Evolutionary conservation across 2,797 vertebrate genomes (phyloP).

Genomic region (Argentina silus): DNA sequence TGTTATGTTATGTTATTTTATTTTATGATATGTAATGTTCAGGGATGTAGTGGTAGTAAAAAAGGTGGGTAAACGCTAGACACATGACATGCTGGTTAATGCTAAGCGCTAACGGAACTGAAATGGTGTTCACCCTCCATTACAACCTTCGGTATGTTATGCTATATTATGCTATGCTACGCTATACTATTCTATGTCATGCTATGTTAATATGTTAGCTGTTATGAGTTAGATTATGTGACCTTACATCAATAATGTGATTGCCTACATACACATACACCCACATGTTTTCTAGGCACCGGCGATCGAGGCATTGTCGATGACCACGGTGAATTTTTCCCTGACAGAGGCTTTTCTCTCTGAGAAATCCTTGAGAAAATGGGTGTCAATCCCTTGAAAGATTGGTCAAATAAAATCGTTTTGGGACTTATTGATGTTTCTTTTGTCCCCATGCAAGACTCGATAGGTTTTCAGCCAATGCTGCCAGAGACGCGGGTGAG

Average conservation of each 20-base stretch:
- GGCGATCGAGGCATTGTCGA: neutral
- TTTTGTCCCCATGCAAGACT: constrained; percentile 65
- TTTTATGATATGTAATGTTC: neutral
- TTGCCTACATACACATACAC: neutral
- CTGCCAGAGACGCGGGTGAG: constrained; percentile 77
- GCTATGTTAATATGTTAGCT: no score
- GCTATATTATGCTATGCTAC: no score
- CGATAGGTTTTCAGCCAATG: constrained; percentile 68
- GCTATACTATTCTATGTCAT: no score
- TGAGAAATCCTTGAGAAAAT: constrained; percentile 47
- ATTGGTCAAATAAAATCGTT: constrained; percentile 71
- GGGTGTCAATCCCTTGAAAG: constrained; percentile 60
- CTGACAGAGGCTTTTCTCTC: constrained; percentile 31
- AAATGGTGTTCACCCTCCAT: no score
- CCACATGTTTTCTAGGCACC: neutral
- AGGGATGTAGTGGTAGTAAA: no score
- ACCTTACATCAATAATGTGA: no score
- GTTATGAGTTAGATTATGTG: no score
- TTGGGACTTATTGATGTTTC: constrained; percentile 74
- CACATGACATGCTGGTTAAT: no score
- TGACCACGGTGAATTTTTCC: constrained; percentile 37
- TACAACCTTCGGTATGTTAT: no score
- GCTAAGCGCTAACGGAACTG: no score
- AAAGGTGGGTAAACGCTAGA: no score
- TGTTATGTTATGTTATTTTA: neutral